These are phyloP conservation scores for Heterodera filipjevi DNA, from an alignment of 2,888 invertebrate genomes.

Conservation along the genomic window DNA sequence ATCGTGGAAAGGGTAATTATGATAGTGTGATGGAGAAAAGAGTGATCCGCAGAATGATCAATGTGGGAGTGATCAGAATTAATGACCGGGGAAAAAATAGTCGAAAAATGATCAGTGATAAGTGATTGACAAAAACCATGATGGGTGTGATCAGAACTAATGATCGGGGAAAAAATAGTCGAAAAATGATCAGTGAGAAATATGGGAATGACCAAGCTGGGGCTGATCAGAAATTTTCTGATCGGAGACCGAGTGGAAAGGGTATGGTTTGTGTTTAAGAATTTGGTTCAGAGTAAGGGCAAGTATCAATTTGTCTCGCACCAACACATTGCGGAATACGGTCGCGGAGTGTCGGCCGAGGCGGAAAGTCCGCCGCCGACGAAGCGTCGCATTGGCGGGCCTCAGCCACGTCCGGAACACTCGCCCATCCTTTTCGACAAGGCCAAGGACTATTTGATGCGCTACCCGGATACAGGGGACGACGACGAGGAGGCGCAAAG, in stretches of 20 bases:
- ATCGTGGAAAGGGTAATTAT: no score
- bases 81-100: no score
- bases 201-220: neutral
- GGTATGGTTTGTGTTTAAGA: neutral
- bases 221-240: neutral
- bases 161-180: no score
- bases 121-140: no score
- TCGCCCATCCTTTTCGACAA: conserved; percentile 63
- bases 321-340: conserved; percentile 54
- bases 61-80: no score
- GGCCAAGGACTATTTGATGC: conserved; percentile 55
- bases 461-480: conserved; percentile 49
- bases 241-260: no score
- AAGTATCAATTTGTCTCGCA: conserved; percentile 58
- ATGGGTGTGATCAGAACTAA: no score
- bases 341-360: conserved; percentile 62
- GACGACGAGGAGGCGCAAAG: conserved; percentile 45
- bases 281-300: conserved; percentile 57
- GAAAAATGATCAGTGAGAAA: no score
- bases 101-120: no score
- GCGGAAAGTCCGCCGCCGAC: conserved; percentile 55
- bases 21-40: no score
- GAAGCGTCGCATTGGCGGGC: conserved; percentile 57
- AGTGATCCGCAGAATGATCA: neutral
- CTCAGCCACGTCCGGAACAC: conserved; percentile 60